Base-by-base conservation (phyloP, 2,888 invertebrate species). In the Arctia plantaginis region DNA sequence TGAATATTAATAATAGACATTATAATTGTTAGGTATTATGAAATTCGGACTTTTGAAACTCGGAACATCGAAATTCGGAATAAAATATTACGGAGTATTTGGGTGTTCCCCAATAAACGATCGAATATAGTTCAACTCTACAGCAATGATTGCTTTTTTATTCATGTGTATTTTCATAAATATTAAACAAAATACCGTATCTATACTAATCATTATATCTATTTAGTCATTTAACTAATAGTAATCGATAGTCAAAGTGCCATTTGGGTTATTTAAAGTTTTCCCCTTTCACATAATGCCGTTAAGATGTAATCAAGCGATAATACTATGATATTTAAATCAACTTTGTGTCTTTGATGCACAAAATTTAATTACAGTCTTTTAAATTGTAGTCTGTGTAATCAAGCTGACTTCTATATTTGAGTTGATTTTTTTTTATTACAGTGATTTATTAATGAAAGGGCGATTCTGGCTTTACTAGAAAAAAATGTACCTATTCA, bases 261-360 rank as follows among this genome's bases (percentile, higher is more conserved):
- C 7, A 35, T 41, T 44, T 55, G 12, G 30, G n/a, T 39, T 51
- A n/a, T n/a, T 27, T 67, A 23, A 47, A 69, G 18, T 18, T 15
- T 73, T 41, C 68, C 71, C 64, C 41, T 51, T 41, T 62, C 7
- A 62, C 27, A 44, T 30, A 44, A 66, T 20, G 44, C n/a, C 27
- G 64, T 80, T 79, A 69, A 79, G 83, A 83, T 84, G 68, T 41
- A 72, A 83, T 83, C 79, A 78, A 84, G 74, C 70, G 80, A 79
- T 84, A 84, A 77, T 73, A 80, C 76, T 82, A 84, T 27, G 20
- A 66, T 51, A 71, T 51, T 44, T n/a, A 72, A 62, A 68, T 59
- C 55, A 35, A 55, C 51, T 35, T 69, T 8, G 51, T 51, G 3
- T 51, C 55, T 69, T 39, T 69, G n/a, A 39, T 51, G 18, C 51